These are phyloP conservation scores for Silurus meridionalis DNA, from an alignment of 2,113 vertebrate genomes.

Conservation along the genomic window DNA sequence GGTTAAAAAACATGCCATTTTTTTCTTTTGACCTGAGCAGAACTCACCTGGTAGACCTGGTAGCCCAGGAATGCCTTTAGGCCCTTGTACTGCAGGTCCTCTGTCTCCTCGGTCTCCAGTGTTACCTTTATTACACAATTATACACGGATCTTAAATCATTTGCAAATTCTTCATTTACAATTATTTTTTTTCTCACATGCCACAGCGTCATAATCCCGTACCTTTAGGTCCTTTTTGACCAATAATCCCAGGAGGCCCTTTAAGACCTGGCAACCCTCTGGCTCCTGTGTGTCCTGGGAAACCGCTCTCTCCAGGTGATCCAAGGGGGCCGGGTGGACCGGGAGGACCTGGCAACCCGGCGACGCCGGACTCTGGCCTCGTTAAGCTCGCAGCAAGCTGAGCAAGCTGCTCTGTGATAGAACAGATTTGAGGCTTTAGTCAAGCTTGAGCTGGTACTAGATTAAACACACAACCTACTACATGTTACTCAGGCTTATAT, in stretches of 20 bases:
- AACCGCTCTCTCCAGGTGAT: constrained; percentile 83
- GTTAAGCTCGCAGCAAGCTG: constrained; percentile 90
- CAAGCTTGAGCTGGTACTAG: background rate
- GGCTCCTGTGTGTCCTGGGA: constrained; percentile 86
- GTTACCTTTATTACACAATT: constrained; percentile 77
- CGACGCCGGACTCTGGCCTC: constrained; percentile 83
- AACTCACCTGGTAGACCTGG: constrained; percentile 86
- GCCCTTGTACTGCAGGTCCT: constrained; percentile 82
- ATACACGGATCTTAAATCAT: background rate
- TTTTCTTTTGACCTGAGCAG: background rate
- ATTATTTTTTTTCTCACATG: background rate
- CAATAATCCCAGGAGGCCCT: constrained; percentile 85
- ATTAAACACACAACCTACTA: background rate
- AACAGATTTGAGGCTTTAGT: constrained; percentile 7
- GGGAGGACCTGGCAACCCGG: constrained; percentile 80
- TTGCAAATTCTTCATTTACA: background rate
- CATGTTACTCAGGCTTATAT: background rate
- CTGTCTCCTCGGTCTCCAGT: constrained; percentile 88
- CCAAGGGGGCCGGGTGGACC: constrained; percentile 82
- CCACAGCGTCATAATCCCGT: constrained; percentile 47
- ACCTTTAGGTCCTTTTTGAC: constrained; percentile 92
- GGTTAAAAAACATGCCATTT: background rate
- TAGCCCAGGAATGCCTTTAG: constrained; percentile 84
- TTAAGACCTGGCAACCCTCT: constrained; percentile 92
- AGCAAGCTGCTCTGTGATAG: constrained; percentile 86